Evolutionary conservation across 2,888 invertebrate species (phyloP).

Genomic region (Onchidella celtica): DNA sequence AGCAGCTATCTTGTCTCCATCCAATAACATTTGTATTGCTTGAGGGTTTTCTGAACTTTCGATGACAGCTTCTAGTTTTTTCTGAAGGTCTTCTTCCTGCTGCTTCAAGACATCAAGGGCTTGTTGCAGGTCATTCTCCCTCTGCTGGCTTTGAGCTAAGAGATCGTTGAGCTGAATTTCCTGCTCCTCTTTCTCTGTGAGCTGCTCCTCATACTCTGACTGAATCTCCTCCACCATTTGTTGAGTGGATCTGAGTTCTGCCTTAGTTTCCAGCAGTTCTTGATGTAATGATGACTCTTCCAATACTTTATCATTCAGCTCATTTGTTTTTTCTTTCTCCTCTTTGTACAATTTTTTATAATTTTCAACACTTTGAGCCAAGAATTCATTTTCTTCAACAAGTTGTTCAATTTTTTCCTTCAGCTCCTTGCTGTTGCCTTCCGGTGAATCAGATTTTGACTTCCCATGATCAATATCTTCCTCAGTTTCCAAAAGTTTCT

Average conservation of each 20-base stretch:
- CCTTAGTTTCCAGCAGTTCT: conserved; percentile 60
- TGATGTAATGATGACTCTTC: conserved; percentile 57
- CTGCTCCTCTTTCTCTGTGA: conserved; percentile 44
- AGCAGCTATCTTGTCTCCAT: neutral
- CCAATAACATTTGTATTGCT: neutral
- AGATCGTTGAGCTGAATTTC: conserved; percentile 42
- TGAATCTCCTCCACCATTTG: conserved; percentile 67
- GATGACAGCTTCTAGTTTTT: neutral
- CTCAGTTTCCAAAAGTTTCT: conserved; percentile 73
- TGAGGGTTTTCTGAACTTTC: neutral
- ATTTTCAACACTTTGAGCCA: conserved; percentile 47
- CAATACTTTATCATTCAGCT: conserved; percentile 52
- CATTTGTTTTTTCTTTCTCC: conserved; percentile 52
- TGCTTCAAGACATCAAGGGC: conserved; percentile 38
- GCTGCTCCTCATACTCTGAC: conserved; percentile 62
- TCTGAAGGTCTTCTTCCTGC: conserved; percentile 24
- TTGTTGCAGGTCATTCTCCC: conserved; percentile 50
- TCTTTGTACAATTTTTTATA: conserved; percentile 47
- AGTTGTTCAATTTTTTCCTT: conserved; percentile 50
- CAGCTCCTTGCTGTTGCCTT: conserved; percentile 21
- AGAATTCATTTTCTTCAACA: conserved; percentile 51
- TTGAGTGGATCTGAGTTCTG: conserved; percentile 61
- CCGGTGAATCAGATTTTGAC: neutral
- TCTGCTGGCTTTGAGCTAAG: conserved; percentile 35
- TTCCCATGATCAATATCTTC: conserved; percentile 23